Evolutionary conservation across 1,140 invertebrate genomes (phyloP), one percentile per base, ranked within the genome.

Genomic region (Drosophila pandora): DNA sequence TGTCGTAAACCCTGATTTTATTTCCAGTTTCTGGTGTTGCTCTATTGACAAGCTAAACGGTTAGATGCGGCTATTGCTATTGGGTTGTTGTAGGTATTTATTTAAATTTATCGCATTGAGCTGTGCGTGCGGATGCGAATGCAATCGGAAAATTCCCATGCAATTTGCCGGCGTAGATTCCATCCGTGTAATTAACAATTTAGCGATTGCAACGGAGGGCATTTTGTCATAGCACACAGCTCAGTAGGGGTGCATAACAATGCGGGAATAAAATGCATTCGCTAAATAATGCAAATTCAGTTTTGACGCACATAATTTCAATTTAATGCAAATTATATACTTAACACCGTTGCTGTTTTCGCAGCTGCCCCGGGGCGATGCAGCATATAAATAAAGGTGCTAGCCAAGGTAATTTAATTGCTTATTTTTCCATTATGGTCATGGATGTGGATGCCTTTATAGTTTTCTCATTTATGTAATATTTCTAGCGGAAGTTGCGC

Each of bases 101-200:
- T 85, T 80, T 79, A 76, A 80, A 85, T 87, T 81, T 81, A 87
- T 87, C 78, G 74, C 74, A 77, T 58, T 56, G 78, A 60, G 69
- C 57, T 59, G 55, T 63, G 67, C 67, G 64, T 70, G 67, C 64
- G 67, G 64, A 70, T 49, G 41, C 41, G 34, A 57, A 73, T 54
- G 52, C 56, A 71, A 60, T 60, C 43, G 68, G 47, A 73, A 72
- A 58, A 76, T 76, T 67, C 55, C 39, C 62, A 67, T 75, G 61
- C 62, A 76, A 76, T 75, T 67, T 75, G 48, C 32, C 30, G 6
- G 25, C 52, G 63, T 69, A 47, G 65, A 80, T 85, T 59, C 63
- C 41, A 43, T 13, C 8, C 63, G 60, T 87, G 77, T 69, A 85
- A 87, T 85, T 87, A 85, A 85, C 81, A 81, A 85, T 87, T 87